Percentiles rank a stretch among this genome's conserved stretches.
Conservation (phyloP, 2,113 vertebrate genomes). For the Myrmecobius fasciatus region DNA sequence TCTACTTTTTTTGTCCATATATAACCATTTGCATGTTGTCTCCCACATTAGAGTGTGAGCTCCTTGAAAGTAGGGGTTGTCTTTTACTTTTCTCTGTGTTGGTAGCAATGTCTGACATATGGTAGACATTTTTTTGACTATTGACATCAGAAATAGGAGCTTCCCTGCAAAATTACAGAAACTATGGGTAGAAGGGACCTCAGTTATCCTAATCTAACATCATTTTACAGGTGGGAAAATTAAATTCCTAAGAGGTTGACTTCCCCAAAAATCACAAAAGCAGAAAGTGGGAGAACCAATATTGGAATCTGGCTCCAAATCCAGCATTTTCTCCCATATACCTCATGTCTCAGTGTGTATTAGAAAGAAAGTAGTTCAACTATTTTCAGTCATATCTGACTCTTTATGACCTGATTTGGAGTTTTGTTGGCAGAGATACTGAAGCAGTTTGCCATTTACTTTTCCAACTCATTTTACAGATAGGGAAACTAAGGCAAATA, state of each 20-base stretch:
- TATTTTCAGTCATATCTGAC: not conserved
- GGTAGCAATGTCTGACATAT: not conserved
- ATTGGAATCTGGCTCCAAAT: constrained; percentile 9
- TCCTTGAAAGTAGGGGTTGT: not conserved
- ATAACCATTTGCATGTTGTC: not conserved
- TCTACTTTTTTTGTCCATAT: not conserved
- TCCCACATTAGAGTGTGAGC: not conserved
- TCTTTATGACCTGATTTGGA: not conserved
- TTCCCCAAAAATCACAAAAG: constrained; percentile 13
- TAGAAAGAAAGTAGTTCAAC: not conserved
- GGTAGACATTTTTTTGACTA: not conserved
- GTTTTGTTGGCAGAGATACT: not conserved
- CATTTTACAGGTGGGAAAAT: constrained; percentile 43
- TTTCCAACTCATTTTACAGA: not conserved
- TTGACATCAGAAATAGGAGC: not conserved
- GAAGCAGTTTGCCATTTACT: not conserved
- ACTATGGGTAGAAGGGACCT: not conserved
- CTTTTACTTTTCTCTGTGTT: not conserved
- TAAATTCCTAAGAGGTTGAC: not conserved
- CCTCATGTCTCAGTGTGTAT: not conserved
- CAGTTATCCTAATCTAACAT: not conserved
- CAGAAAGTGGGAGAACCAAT: not conserved
- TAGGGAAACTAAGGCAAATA: not conserved
- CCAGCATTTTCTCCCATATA: not conserved
- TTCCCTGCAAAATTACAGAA: not conserved